Conservation (phyloP, 2,797 vertebrate genomes). For the Loris lydekkerianus region DNA sequence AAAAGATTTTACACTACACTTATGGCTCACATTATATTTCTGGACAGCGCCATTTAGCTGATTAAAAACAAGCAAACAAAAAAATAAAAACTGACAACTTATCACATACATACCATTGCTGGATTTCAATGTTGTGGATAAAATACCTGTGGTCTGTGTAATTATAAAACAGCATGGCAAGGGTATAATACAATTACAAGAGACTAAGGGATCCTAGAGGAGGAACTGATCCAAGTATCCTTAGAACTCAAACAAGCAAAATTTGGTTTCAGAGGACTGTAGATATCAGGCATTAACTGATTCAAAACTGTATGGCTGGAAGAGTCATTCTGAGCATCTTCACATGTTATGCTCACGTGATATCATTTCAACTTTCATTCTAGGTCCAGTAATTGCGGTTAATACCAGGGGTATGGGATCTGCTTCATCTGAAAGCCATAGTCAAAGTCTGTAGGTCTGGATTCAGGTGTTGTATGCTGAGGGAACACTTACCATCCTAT, state of each 20-base stretch:
- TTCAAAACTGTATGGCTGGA: background rate
- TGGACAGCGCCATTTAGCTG: background rate
- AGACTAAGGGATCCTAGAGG: background rate
- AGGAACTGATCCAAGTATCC: background rate
- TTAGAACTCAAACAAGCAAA: background rate
- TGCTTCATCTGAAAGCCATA: background rate
- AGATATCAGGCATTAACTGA: background rate
- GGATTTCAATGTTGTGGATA: background rate
- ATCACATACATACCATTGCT: background rate
- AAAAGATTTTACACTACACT: constrained; percentile 15
- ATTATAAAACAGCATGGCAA: background rate
- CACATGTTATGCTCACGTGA: background rate
- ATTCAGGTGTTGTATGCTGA: background rate
- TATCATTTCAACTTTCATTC: background rate
- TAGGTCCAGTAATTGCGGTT: background rate
- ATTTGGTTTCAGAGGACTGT: background rate
- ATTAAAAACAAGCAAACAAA: background rate
- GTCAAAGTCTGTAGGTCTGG: background rate
- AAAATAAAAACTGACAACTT: background rate
- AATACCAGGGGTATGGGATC: background rate
- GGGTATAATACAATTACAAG: background rate
- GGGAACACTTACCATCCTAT: background rate
- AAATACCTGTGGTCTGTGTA: background rate
- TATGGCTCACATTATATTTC: background rate
- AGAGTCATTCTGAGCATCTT: background rate